These are phyloP conservation scores for Gymnogyps californianus DNA, from an alignment of 2,113 vertebrate genomes.

Conservation along the genomic window DNA sequence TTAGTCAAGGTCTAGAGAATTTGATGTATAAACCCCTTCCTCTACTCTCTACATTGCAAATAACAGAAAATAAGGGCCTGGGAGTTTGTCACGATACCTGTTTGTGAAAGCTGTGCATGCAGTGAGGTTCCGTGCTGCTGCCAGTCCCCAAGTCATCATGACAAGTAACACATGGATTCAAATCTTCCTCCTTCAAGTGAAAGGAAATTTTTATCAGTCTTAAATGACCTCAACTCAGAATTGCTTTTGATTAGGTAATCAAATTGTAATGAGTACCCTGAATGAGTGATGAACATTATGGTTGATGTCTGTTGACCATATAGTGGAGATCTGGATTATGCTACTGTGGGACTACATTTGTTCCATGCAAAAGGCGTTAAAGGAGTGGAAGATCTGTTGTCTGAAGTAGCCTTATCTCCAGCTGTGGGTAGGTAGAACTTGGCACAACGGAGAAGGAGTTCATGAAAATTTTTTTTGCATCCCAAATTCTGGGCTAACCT, in stretches of 20 bases:
- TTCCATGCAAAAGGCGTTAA: not conserved
- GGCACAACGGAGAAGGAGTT: not conserved
- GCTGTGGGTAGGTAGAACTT: not conserved
- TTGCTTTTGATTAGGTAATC: not conserved
- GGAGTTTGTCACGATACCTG: conserved; percentile 13
- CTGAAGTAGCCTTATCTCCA: not conserved
- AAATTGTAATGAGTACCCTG: not conserved
- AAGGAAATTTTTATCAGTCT: not conserved
- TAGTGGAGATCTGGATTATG: not conserved
- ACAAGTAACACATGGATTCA: conserved; percentile 65
- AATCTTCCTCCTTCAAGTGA: conserved; percentile 39
- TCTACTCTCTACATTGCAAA: not conserved
- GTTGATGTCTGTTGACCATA: not conserved
- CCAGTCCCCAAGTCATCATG: conserved; percentile 51
- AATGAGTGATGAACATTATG: not conserved
- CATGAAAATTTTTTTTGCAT: not conserved
- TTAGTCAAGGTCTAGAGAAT: not conserved
- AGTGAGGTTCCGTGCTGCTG: conserved; percentile 59
- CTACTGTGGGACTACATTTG: not conserved
- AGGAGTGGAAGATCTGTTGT: not conserved
- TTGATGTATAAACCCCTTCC: not conserved
- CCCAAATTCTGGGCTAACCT: not conserved
- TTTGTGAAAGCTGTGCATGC: conserved; percentile 71
- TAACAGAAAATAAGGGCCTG: not conserved
- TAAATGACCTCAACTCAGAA: not conserved